Percentiles rank a stretch among this genome's conserved stretches.
Evolutionary conservation across 2,797 vertebrate species (phyloP).

Genomic region (Pipistrellus pygmaeus): DNA sequence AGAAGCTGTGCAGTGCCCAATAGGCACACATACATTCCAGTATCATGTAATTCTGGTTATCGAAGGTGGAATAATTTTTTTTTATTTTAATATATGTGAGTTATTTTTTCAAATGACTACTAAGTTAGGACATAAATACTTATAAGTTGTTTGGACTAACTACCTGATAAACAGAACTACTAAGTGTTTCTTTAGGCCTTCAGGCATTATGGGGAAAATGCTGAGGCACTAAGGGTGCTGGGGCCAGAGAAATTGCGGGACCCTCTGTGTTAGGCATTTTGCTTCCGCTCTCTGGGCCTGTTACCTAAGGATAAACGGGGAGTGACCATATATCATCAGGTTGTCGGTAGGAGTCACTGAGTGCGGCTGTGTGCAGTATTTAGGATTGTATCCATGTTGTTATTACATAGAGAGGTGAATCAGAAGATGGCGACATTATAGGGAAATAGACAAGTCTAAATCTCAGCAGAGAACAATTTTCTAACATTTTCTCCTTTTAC

Average conservation of each 20-base stretch:
- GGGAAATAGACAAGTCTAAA: neutral
- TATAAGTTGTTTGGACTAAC: neutral
- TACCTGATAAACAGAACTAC: conserved; percentile 24
- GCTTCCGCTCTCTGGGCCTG: neutral
- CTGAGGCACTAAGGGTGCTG: neutral
- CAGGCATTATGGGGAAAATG: neutral
- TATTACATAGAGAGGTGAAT: neutral
- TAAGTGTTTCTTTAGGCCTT: conserved; percentile 40
- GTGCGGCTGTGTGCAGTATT: neutral
- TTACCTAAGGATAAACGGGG: neutral
- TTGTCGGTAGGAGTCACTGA: neutral
- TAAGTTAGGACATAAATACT: conserved; percentile 17
- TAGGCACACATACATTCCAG: neutral
- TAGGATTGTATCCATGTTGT: neutral
- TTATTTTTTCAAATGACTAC: conserved; percentile 23
- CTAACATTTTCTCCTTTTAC: neutral
- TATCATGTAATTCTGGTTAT: neutral
- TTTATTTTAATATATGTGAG: conserved; percentile 4
- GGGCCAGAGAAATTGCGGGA: neutral
- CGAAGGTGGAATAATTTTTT: conserved; percentile 9
- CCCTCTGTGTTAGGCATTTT: neutral
- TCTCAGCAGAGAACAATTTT: neutral
- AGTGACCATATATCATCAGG: neutral
- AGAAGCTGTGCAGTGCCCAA: neutral
- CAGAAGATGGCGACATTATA: neutral